Evolutionary conservation across 1,140 invertebrate species (phyloP), one percentile per base, ranked within the genome.

Genomic region (Cepaea nemoralis): DNA sequence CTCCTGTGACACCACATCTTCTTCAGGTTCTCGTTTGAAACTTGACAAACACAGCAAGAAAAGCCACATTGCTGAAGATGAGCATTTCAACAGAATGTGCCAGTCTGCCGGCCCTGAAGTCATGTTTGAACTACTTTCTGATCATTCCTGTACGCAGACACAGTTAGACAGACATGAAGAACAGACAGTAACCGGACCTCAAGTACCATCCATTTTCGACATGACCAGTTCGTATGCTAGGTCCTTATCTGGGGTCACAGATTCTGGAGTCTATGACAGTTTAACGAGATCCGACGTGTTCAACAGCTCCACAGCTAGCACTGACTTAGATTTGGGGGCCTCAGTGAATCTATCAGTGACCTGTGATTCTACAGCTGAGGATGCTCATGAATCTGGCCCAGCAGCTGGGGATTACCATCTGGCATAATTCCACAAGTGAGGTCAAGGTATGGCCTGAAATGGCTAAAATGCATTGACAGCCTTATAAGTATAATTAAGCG

Each of bases 251-350:
- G 76, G 76, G 24, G 55, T 77, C 0, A 63, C 6, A 40, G 76
- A 77, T 42, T 77, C 76, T 2, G 76, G 76, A 5, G 55, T 77
- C 0, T 77, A 66, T 33, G 76, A 77, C 55, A 63, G 48, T 35
- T 8, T 77, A 35, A 77, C 76, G 6, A 14, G 76, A 22, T 77
- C 76, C n/a, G 50, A 66, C 22, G 2, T 66, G 40, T n/a, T 77
- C 31, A 35, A 77, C 55, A 63, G 50, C 31, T 77, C 76, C 35
- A 66, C 66, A n/a, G 45, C 59, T 22, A 77, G 74, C 50, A 77
- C 45, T 14, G 76, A 77, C 40, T 77, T 55, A 2, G 76, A 77
- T 8, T 77, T 50, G 76, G 76, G 14, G 5, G 27, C 55, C 16
- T 77, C 76, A 27, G 19, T 42, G 22, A 63, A 77, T 35, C 1